Percentiles rank a stretch among this genome's conserved stretches.
Conservation (phyloP, 2,113 vertebrate genomes). For the Tyto alba region DNA sequence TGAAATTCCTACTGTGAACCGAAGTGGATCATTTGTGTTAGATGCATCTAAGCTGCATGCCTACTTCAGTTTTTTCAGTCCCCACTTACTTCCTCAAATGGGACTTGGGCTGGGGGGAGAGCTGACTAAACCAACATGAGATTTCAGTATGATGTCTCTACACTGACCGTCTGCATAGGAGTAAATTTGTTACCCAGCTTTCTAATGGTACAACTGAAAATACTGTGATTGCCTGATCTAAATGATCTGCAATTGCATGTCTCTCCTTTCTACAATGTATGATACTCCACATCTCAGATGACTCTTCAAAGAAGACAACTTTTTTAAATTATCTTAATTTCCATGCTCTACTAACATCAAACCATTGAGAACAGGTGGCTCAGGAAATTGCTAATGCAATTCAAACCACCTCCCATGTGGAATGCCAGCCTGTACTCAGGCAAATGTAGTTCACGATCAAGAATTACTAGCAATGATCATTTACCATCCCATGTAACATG, state of each 20-base stretch:
- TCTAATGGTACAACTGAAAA: not conserved
- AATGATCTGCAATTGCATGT: rapidly evolving
- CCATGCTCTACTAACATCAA: not conserved
- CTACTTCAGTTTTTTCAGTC: not conserved
- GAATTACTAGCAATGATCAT: not conserved
- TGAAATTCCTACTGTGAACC: not conserved
- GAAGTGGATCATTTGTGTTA: not conserved
- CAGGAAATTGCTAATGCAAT: not conserved
- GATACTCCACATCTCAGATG: not conserved
- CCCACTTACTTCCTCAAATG: not conserved
- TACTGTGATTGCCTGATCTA: not conserved
- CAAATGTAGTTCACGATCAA: not conserved
- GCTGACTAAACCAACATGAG: not conserved
- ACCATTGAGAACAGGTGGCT: not conserved
- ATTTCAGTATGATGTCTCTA: not conserved
- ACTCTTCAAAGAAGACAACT: not conserved
- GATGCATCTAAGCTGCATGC: not conserved
- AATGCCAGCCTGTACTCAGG: not conserved
- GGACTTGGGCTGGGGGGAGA: not conserved
- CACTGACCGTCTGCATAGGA: not conserved
- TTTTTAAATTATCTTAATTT: not conserved
- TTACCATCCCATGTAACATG: not conserved
- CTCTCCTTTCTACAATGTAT: not conserved
- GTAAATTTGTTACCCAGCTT: not conserved
- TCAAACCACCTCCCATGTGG: not conserved